Percentiles rank a stretch among this genome's conserved stretches.
Evolutionary conservation across 2,888 invertebrate genomes (phyloP).

Genomic region (Neria commutata): DNA sequence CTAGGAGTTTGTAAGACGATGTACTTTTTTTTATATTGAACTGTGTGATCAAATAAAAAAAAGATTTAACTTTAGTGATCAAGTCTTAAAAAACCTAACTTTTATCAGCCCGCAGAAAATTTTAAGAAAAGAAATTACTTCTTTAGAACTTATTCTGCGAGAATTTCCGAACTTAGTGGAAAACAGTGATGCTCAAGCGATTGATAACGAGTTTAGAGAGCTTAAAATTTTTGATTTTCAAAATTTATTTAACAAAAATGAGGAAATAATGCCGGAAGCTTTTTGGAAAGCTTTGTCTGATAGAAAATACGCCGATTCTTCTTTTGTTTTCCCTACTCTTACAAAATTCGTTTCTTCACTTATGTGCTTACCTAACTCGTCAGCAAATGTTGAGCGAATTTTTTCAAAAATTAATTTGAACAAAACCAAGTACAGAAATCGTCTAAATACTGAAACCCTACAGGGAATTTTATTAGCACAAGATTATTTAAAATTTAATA

Average conservation of each 20-base stretch:
- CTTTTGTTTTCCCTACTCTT: slow-evolving; percentile 8
- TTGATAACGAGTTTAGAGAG: neutral
- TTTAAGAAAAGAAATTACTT: too few relatives aligned
- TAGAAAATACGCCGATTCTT: too few relatives aligned
- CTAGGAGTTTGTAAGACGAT: too few relatives aligned
- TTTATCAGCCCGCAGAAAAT: too few relatives aligned
- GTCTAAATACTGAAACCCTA: too few relatives aligned
- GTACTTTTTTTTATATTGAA: too few relatives aligned
- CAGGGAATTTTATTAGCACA: too few relatives aligned
- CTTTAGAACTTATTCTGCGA: neutral
- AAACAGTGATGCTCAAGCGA: neutral
- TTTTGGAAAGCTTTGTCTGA: too few relatives aligned
- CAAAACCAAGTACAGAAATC: slow-evolving; percentile 12
- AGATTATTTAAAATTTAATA: too few relatives aligned
- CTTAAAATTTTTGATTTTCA: too few relatives aligned
- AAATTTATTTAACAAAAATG: too few relatives aligned
- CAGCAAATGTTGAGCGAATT: slow-evolving; percentile 14
- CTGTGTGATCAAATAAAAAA: slow-evolving; percentile 6
- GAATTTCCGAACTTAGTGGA: slow-evolving; percentile 9
- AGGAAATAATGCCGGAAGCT: too few relatives aligned
- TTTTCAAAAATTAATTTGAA: slow-evolving; percentile 18
- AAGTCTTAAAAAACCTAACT: slow-evolving; percentile 5
- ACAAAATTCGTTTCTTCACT: slow-evolving; percentile 7
- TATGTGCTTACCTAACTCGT: slow-evolving; percentile 9
- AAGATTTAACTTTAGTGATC: slow-evolving; percentile 9